phyloP scores from a whole-genome alignment of 2,797 vertebrate species.

The Myotis vivesi region DNA sequence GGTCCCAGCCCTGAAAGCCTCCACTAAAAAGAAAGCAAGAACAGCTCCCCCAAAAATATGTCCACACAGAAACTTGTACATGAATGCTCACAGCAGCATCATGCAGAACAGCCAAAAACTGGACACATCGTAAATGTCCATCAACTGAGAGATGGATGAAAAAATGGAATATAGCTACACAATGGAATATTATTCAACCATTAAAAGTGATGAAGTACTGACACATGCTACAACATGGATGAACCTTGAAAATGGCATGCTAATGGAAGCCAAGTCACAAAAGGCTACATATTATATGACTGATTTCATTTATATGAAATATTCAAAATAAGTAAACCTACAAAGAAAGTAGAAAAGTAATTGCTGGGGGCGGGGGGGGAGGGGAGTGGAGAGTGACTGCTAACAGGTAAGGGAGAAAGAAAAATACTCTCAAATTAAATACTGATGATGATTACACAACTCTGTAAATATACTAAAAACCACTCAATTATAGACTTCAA shows the following conservation, averaged over 20 bases:
- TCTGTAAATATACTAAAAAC: not conserved
- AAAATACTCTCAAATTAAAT: not conserved
- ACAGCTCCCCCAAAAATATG: not conserved
- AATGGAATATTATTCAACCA: not conserved
- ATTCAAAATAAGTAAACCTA: not conserved
- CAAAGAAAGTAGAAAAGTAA: not conserved
- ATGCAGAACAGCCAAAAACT: not conserved
- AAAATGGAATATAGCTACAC: not conserved
- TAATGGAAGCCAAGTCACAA: not conserved
- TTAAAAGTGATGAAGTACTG: not conserved
- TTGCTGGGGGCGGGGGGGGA: not conserved
- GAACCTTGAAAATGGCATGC: not conserved
- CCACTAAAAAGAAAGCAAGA: constrained; percentile 32
- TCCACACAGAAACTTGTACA: not conserved
- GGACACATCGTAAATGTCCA: not conserved
- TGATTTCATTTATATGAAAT: not conserved
- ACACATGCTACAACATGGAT: not conserved
- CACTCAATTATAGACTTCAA: not conserved
- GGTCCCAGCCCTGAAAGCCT: not conserved
- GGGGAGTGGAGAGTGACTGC: not conserved
- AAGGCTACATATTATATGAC: not conserved
- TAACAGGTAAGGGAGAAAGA: not conserved
- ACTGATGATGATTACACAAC: not conserved
- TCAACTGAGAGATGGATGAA: not conserved
- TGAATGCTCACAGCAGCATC: not conserved